Percentiles rank a stretch among this genome's conserved stretches.
phyloP scores from a whole-genome alignment of 2,113 vertebrate species.

The Peromyscus polionotus region DNA sequence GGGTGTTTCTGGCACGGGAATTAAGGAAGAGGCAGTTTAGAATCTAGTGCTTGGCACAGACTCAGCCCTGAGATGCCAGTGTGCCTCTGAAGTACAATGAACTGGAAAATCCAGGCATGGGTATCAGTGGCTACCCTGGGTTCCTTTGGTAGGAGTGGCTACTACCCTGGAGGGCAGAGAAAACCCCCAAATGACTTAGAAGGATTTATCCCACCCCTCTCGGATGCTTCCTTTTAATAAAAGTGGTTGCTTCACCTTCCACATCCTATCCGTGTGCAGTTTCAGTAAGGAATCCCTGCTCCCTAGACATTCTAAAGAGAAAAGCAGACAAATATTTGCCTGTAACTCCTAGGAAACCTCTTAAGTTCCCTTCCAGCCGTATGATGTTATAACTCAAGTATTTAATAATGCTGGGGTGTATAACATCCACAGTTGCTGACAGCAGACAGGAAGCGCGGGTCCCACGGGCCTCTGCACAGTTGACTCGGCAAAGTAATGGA shows the following conservation, averaged over 20 bases:
- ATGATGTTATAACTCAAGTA: slow-evolving; percentile 82
- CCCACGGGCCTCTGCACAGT: slow-evolving; percentile 19
- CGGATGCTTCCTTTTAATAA: background rate
- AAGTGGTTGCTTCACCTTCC: background rate
- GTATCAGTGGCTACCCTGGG: background rate
- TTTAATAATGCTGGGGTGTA: slow-evolving; percentile 76
- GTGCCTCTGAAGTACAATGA: background rate
- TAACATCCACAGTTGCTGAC: slow-evolving; percentile 71
- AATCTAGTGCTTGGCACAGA: background rate
- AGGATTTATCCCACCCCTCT: background rate
- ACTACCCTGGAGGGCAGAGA: background rate
- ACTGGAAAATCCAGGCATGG: background rate
- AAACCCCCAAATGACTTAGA: background rate
- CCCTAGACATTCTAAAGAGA: slow-evolving; percentile 71
- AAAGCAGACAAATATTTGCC: slow-evolving; percentile 79
- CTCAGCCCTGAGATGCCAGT: background rate
- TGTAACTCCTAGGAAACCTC: slow-evolving; percentile 79
- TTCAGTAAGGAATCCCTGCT: slow-evolving; percentile 58
- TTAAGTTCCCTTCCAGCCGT: slow-evolving; percentile 57
- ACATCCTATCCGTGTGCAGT: background rate
- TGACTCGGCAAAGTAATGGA: background rate
- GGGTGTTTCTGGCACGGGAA: background rate
- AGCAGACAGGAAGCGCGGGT: slow-evolving; percentile 64
- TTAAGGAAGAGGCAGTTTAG: background rate
- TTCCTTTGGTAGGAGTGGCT: background rate